A percentile compares a stretch with the other conserved stretches of the same genome.
Conservation (phyloP, 1,140 invertebrate genomes). For the Metaphire vulgaris region DNA sequence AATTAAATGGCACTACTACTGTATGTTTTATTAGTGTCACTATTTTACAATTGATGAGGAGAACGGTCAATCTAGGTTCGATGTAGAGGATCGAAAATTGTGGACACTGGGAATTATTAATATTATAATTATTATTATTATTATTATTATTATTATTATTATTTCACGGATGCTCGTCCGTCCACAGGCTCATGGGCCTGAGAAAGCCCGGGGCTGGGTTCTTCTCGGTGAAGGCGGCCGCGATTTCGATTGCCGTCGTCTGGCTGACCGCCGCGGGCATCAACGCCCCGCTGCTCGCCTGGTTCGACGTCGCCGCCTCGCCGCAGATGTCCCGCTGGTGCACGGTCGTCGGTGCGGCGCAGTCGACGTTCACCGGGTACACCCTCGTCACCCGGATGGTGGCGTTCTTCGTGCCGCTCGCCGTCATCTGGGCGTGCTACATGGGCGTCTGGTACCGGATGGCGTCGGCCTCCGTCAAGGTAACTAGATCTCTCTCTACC, state of each 20-base stretch:
- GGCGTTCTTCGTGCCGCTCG: not conserved
- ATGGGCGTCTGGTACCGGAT: not conserved
- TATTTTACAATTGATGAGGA: too few species aligned
- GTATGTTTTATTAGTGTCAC: too few species aligned
- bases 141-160: too few species aligned
- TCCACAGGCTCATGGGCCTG: not conserved
- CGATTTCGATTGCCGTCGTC: not conserved
- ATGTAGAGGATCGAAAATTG: too few species aligned
- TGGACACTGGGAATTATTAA: too few species aligned
- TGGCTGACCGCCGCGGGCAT: not conserved
- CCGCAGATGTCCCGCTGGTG: not conserved
- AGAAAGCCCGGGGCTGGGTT: not conserved
- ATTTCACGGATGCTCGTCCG: too few species aligned
- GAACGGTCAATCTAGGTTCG: too few species aligned
- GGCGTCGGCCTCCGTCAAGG: not conserved
- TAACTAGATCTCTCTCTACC: too few species aligned
- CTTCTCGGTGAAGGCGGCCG: not conserved
- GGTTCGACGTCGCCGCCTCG: not conserved
- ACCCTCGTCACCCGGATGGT: not conserved
- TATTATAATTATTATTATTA: too few species aligned
- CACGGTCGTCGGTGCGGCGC: not conserved
- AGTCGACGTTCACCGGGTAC: not conserved
- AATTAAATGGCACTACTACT: too few species aligned
- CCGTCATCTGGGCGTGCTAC: not conserved
- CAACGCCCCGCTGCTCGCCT: not conserved